These are phyloP conservation scores for Decapterus maruadsi DNA, from an alignment of 2,797 vertebrate species.

Conservation along the genomic window DNA sequence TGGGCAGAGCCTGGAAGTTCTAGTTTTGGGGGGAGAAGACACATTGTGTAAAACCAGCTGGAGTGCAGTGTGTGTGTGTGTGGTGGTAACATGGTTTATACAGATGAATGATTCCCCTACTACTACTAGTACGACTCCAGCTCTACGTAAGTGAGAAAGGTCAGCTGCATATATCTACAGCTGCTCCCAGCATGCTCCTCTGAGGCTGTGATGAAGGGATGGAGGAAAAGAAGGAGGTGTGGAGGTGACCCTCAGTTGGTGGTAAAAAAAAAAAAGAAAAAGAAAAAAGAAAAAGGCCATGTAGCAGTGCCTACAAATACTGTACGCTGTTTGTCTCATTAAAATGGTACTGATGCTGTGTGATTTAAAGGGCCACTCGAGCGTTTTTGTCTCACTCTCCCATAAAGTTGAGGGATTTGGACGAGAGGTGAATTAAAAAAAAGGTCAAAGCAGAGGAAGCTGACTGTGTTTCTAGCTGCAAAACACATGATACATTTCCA, in stretches of 20 bases:
- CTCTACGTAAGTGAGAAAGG: constrained; percentile 17
- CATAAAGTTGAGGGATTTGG: not conserved
- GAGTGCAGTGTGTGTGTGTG: constrained; percentile 1
- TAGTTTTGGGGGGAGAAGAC: constrained; percentile 72
- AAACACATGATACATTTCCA: no score
- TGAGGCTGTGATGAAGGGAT: constrained; percentile 17
- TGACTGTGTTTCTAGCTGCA: no score
- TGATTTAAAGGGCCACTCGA: not conserved
- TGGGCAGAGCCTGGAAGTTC: constrained; percentile 96
- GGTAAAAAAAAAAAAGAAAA: not conserved
- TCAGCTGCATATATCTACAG: constrained; percentile 21
- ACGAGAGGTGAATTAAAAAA: not conserved
- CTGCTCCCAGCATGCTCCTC: constrained; percentile 4
- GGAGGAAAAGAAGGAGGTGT: not conserved
- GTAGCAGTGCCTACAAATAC: not conserved
- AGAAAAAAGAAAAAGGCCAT: not conserved
- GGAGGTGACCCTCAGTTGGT: constrained; percentile 12
- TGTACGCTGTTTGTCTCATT: not conserved
- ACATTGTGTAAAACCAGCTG: constrained; percentile 17
- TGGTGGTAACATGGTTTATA: not conserved
- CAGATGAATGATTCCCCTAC: constrained; percentile 10
- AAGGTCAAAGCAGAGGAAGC: not conserved
- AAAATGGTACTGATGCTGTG: not conserved
- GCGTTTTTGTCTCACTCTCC: not conserved
- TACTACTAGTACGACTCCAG: not conserved